Evolutionary conservation across 2,113 vertebrate genomes (phyloP), one percentile per base, ranked within the genome.

Genomic region (Antechinus flavipes): DNA sequence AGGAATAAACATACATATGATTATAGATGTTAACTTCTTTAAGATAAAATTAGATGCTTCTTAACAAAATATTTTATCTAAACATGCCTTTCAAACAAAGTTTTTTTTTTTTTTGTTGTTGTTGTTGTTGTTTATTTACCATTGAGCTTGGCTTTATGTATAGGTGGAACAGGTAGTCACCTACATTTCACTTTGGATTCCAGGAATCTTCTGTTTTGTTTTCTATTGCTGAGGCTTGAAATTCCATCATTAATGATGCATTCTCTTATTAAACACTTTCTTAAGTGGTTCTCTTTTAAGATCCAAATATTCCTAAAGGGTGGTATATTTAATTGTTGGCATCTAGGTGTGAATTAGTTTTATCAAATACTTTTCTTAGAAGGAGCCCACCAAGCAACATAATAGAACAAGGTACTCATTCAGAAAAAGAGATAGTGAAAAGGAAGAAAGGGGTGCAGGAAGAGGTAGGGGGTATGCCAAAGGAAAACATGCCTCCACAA

Each of bases 1-100:
- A 93, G 84, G 90, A 93, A 26, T 95, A 89, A 76, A 16, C 35
- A 91, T 0, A 53, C 58, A 93, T 49, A 90, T 10, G 92, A 22
- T 95, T 93, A 93, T 91, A 90, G 42, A 90, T 42, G 11, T 27
- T 92, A 94, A 55, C 5, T 58, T 96, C 53, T 50, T 54, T 1
- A 90, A 53, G 56, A 55, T 58, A 76, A 93, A 96, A 92, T 22
- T n/a, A 25, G 14, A 93, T 49, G n/a, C 10, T 89, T 11, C 93
- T 24, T 49, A 0, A 0, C 24, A 93, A n/a, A 30, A 58, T 93
- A 89, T 14, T 52, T 46, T 22, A 3, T 91, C 0, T 2, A 96
- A 52, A 50, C 47, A 90, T 92, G 16, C 3, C 91, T 6, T 27
- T 11, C 42, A 49, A 42, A 54, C 56, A 61, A 26, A 16, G 50